phyloP scores from a whole-genome alignment of 2,113 vertebrate species.

The Pseudolaguvia tuberculata region DNA sequence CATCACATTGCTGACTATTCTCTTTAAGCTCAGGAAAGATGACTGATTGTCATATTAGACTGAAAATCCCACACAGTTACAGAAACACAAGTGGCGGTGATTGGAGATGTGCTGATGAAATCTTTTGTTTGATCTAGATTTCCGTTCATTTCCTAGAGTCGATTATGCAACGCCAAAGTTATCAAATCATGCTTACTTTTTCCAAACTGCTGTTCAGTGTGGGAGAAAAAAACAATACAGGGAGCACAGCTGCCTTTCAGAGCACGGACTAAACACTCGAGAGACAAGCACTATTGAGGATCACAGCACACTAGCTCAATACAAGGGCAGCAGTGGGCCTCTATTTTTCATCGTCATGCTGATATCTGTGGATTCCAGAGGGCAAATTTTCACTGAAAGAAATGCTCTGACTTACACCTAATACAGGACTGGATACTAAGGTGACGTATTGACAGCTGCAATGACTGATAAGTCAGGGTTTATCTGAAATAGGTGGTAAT shows the following conservation, averaged over 20 bases:
- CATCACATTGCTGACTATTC: neutral
- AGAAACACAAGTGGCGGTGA: constrained; percentile 19
- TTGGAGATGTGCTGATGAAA: constrained; percentile 24
- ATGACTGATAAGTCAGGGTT: neutral
- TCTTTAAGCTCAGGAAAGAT: constrained; percentile 4
- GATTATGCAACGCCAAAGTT: constrained; percentile 16
- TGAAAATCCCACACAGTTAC: constrained; percentile 16
- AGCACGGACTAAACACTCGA: constrained; percentile 35
- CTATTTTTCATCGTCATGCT: neutral
- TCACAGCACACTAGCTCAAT: neutral
- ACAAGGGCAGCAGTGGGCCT: neutral
- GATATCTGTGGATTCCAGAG: constrained; percentile 23
- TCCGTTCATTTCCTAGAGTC: constrained; percentile 7
- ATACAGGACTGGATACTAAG: neutral
- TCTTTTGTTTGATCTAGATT: constrained; percentile 16
- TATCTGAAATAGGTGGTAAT: neutral
- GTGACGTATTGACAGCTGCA: too few relatives aligned
- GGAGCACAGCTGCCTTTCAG: constrained; percentile 11
- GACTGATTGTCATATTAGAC: constrained; percentile 7
- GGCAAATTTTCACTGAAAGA: neutral
- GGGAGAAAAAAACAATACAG: constrained; percentile 25
- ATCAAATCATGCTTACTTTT: constrained; percentile 37
- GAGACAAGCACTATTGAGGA: constrained; percentile 27
- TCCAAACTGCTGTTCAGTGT: neutral
- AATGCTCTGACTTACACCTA: constrained; percentile 9